Conservation (phyloP, 1,140 invertebrate species). For the Plutomurus gul region DNA sequence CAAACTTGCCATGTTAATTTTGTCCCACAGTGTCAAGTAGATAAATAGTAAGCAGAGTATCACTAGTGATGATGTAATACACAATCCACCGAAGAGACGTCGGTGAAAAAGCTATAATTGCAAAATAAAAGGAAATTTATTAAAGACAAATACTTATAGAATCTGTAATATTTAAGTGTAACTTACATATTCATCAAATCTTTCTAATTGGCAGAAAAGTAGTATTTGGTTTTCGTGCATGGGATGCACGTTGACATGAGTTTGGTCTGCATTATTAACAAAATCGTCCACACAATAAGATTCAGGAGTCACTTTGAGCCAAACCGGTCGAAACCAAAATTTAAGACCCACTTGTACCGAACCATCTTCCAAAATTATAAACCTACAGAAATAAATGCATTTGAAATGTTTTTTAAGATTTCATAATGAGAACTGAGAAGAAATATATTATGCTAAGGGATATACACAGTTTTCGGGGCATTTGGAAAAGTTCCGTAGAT, state of each 20-base stretch:
- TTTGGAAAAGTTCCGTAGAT: background rate
- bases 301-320: constrained; percentile 18
- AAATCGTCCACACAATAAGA: background rate
- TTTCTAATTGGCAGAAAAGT: constrained; percentile 17
- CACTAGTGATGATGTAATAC: background rate
- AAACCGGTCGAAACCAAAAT: constrained; percentile 41
- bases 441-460: too few species aligned
- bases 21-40: constrained; percentile 30
- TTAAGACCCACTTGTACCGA: constrained; percentile 31
- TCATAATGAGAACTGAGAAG: too few species aligned
- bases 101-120: background rate
- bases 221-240: constrained; percentile 36
- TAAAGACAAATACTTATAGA: background rate
- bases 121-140: background rate
- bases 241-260: background rate
- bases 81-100: background rate
- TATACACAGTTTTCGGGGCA: background rate
- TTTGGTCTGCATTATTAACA: background rate
- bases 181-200: constrained; percentile 39
- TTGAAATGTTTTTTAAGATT: too few species aligned
- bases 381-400: too few species aligned
- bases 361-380: constrained; percentile 31
- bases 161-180: background rate
- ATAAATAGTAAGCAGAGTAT: constrained; percentile 14
- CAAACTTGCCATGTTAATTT: constrained; percentile 35